Conservation (phyloP, 2,888 invertebrate genomes). For the Fabriciana adippe region DNA sequence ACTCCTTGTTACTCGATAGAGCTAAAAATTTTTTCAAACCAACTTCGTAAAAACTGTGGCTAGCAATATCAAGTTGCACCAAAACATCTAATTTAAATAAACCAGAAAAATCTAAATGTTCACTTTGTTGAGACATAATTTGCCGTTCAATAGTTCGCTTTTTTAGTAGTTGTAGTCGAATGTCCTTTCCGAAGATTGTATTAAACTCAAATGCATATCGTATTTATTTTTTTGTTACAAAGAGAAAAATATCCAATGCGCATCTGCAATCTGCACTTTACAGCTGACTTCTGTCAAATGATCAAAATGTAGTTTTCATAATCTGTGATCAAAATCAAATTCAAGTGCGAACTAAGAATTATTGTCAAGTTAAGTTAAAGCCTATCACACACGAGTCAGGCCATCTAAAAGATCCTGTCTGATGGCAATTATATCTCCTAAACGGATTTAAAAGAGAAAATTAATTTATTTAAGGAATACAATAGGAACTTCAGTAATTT, state of each 20-base stretch:
- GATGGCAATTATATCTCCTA: too few relatives aligned
- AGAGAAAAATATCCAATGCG: not conserved
- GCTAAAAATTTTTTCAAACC: constrained; percentile 74
- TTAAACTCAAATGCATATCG: not conserved
- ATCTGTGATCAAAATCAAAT: not conserved
- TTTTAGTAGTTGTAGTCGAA: not conserved
- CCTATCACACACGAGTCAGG: too few relatives aligned
- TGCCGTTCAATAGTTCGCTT: not conserved
- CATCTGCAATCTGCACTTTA: constrained; percentile 19
- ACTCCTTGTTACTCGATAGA: constrained; percentile 69
- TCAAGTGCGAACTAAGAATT: too few relatives aligned
- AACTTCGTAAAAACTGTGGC: constrained; percentile 74
- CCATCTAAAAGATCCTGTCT: too few relatives aligned
- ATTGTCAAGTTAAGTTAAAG: too few relatives aligned
- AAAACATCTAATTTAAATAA: constrained; percentile 76
- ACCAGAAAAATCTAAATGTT: constrained; percentile 72
- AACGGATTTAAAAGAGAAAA: too few relatives aligned
- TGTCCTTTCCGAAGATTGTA: not conserved
- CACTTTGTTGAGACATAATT: constrained; percentile 63
- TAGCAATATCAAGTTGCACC: constrained; percentile 64
- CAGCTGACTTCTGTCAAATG: constrained; percentile 9
- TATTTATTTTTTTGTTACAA: not conserved
- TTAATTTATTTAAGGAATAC: too few relatives aligned
- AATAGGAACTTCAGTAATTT: too few relatives aligned
- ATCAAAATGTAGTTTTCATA: too few relatives aligned